A percentile compares a stretch with the other conserved stretches of the same genome.
Evolutionary conservation across 2,888 invertebrate genomes (phyloP).

Genomic region (Lymantria monacha): DNA sequence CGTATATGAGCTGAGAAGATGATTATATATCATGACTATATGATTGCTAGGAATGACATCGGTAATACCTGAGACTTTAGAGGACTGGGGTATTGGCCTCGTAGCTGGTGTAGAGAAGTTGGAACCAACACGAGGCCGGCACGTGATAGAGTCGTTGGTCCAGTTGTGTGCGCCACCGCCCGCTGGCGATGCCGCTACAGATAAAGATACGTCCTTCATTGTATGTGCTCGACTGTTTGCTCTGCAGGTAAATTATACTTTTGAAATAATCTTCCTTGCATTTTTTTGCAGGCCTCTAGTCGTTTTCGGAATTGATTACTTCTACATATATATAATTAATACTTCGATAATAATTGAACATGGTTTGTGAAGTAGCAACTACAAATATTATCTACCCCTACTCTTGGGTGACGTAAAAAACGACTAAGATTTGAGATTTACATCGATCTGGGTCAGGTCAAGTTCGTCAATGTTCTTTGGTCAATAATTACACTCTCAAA

Average conservation of each 20-base stretch:
- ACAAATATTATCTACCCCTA: too few relatives aligned
- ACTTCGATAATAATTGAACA: too few relatives aligned
- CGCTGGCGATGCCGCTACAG: constrained; percentile 68
- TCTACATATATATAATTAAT: too few relatives aligned
- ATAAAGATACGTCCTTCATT: constrained; percentile 77
- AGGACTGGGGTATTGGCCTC: constrained; percentile 90
- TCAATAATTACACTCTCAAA: too few relatives aligned
- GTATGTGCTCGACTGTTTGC: constrained; percentile 88
- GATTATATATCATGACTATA: background rate
- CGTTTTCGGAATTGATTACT: too few relatives aligned
- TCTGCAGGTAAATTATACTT: constrained; percentile 13
- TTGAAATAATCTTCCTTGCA: background rate
- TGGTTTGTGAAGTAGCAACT: too few relatives aligned
- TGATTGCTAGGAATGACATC: constrained; percentile 84
- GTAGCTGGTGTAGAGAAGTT: constrained; percentile 86
- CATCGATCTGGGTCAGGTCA: too few relatives aligned
- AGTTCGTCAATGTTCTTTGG: too few relatives aligned
- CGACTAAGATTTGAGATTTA: too few relatives aligned
- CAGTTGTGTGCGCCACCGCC: constrained; percentile 55
- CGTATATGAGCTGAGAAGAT: too few relatives aligned
- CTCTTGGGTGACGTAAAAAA: too few relatives aligned
- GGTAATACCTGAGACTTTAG: constrained; percentile 87
- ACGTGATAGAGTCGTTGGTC: constrained; percentile 87
- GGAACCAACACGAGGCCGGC: constrained; percentile 87
- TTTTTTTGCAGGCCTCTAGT: too few relatives aligned